A percentile compares a stretch with the other conserved stretches of the same genome.
These are phyloP conservation scores for Scolanthus callimorphus DNA, from an alignment of 92 coral and sea anemone species.

Conservation along the genomic window DNA sequence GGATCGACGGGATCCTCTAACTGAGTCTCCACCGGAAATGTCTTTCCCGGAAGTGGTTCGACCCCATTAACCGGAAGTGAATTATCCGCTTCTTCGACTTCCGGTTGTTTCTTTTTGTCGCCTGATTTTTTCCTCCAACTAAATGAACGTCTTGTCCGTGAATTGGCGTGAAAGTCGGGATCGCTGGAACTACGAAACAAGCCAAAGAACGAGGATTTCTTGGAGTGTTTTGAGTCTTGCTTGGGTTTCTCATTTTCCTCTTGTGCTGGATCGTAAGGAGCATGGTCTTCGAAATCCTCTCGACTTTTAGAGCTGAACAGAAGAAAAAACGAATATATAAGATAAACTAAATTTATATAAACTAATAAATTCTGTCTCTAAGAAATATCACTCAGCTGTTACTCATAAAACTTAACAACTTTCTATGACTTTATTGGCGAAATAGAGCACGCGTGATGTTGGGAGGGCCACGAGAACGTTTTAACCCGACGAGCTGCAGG, in stretches of 20 bases:
- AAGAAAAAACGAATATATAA: constrained; percentile 5
- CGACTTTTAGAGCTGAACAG: constrained; percentile 45
- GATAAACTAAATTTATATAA: too few species aligned
- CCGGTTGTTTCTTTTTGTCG: neutral
- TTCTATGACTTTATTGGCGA: too few species aligned
- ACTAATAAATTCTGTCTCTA: too few species aligned
- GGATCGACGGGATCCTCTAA: constrained; percentile 13
- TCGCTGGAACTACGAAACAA: constrained; percentile 91
- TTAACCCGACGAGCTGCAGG: too few species aligned
- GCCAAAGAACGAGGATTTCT: constrained; percentile 39
- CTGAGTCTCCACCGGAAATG: neutral
- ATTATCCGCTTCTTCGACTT: constrained; percentile 7
- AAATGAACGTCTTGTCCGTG: constrained; percentile 46
- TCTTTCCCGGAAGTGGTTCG: constrained; percentile 1
- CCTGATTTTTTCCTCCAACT: constrained; percentile 26
- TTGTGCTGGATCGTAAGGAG: constrained; percentile 6
- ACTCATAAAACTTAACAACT: too few species aligned
- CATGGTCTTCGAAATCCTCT: constrained; percentile 36
- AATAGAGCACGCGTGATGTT: too few species aligned
- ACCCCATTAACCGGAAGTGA: constrained; percentile 17
- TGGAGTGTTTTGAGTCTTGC: constrained; percentile 26
- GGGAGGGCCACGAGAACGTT: too few species aligned
- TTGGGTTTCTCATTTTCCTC: neutral
- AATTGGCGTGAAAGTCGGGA: constrained; percentile 51
- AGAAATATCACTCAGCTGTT: neutral